Conservation (phyloP, 2,888 invertebrate species). For the Actias luna region DNA sequence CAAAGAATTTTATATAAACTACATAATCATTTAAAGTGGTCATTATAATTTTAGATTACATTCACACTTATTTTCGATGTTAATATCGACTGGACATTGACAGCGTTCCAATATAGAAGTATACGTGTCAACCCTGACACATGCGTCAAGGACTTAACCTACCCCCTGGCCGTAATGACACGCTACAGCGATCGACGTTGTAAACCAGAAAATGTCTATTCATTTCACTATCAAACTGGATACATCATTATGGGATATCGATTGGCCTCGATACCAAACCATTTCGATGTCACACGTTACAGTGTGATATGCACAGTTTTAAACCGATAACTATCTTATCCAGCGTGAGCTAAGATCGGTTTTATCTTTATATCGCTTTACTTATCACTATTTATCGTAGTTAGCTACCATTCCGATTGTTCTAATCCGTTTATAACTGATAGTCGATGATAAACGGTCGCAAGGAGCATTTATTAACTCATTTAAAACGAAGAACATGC, state of each 20-base stretch:
- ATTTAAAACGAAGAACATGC: neutral
- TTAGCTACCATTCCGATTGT: conserved; percentile 16
- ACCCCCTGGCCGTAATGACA: conserved; percentile 33
- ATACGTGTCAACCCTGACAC: conserved; percentile 40
- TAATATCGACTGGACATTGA: conserved; percentile 25
- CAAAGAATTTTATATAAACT: conserved; percentile 2
- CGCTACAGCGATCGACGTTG: conserved; percentile 21
- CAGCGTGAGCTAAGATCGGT: conserved; percentile 4
- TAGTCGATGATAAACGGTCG: conserved; percentile 14
- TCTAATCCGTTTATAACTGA: conserved; percentile 15
- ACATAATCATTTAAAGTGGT: neutral
- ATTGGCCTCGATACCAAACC: conserved; percentile 18
- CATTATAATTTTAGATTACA: neutral
- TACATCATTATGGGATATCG: conserved; percentile 21
- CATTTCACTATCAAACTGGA: conserved; percentile 26
- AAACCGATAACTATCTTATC: conserved; percentile 15
- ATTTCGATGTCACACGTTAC: neutral
- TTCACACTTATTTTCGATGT: conserved; percentile 8
- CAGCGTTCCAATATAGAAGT: conserved; percentile 24
- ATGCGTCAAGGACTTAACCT: conserved; percentile 38
- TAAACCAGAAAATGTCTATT: conserved; percentile 23
- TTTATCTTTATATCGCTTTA: conserved; percentile 12
- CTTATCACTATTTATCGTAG: conserved; percentile 15
- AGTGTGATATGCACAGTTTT: neutral
- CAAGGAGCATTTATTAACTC: conserved; percentile 5